Base-by-base conservation (phyloP, 2,888 invertebrate species). In the Caenorhabditis drosophilae region DNA sequence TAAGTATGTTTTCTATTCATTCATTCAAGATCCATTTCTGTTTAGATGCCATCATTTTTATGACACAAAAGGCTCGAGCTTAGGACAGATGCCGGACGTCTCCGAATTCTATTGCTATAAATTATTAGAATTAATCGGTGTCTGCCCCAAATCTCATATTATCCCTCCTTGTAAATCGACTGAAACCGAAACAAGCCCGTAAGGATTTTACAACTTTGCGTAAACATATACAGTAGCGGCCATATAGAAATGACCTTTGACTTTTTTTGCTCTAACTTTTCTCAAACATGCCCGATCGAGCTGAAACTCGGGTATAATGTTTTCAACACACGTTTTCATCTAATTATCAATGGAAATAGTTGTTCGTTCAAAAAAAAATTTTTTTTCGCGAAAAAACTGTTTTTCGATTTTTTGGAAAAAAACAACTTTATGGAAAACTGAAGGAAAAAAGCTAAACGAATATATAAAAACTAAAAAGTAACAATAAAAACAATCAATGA, bases 1-100 rank as follows among this genome's bases (percentile, higher is more conserved):
- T 11, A 61, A 55, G 61, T 61, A 55, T 47, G 61, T 51, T 61
- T 61, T 51, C 50, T 31, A 46, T 46, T 61, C 45, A 55, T 50
- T 53, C 45, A 55, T 49, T 60, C 50, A 26, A 55, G 26, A 45
- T 51, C 40, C 47, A 31, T 61, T 55, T 46, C 34, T 50, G 25
- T 61, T 61, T 45, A 61, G 61, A 47, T 61, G 55, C 36, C 55
- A 54, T 27, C 50, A 55, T 55, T n/a, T n/a, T n/a, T 47, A 26
- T 51, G 41, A 38, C 9, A 22, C 51, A 47, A 34, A 61, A 55
- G 41, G 47, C 18, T 6, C 36, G 25, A 55, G 42, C 25, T 47
- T 41, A n/a, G 36, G 47, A 16, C 46, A 50, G 42, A 22, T 22
- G 18, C 61, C 55, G 47, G 51, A 61, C 36, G n/a, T 61, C 55